Conservation (phyloP, 2,888 invertebrate genomes). For the Polydesmus complanatus region DNA sequence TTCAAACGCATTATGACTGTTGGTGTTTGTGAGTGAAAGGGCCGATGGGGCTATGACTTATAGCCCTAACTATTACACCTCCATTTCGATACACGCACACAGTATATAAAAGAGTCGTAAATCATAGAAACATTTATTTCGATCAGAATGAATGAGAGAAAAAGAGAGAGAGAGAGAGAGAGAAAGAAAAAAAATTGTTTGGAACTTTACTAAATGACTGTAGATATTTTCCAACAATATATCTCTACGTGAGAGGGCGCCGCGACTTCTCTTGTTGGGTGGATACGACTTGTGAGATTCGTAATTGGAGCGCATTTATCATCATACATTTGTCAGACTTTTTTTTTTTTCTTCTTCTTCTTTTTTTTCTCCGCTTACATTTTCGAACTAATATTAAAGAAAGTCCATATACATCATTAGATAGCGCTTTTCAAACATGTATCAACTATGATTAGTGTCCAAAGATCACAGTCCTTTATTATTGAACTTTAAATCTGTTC, state of each 20-base stretch:
- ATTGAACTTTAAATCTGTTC: no score
- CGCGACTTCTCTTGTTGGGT: no score
- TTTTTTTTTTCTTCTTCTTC: neutral
- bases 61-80: neutral
- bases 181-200: no score
- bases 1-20: neutral
- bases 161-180: no score
- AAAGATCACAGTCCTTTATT: no score
- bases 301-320: neutral
- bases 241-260: no score
- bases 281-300: no score
- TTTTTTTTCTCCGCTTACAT: neutral
- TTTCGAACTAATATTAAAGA: neutral
- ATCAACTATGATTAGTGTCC: neutral
- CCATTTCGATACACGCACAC: no score
- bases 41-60: neutral
- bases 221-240: neutral
- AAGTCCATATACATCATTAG: no score
- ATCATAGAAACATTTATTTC: neutral
- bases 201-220: no score
- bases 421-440: neutral
- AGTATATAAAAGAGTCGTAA: neutral
- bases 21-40: neutral
- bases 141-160: no score
- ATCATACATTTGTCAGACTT: neutral